Evolutionary conservation across 2,113 vertebrate species (phyloP).

Genomic region (Heptranchias perlo): DNA sequence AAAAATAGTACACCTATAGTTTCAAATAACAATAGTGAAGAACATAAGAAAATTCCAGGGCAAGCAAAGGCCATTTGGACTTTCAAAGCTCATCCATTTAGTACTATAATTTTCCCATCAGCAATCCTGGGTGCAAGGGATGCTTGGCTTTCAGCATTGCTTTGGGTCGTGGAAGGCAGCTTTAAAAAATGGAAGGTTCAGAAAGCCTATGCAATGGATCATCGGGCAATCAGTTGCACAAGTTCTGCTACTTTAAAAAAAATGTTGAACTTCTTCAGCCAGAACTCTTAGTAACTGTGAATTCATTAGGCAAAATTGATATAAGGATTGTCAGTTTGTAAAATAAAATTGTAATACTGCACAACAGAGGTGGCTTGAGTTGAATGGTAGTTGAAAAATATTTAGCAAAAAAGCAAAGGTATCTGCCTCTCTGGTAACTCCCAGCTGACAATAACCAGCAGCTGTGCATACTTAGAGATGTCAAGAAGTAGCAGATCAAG

Average conservation of each 20-base stretch:
- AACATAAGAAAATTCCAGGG: background rate
- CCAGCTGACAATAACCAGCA: background rate
- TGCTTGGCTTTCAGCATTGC: background rate
- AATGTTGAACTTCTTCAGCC: background rate
- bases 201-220: background rate
- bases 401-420: background rate
- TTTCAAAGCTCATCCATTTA: background rate
- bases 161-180: background rate
- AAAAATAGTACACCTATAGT: background rate
- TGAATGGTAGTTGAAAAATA: background rate
- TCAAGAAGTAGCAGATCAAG: background rate
- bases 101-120: background rate
- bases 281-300: background rate
- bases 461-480: background rate
- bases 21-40: background rate
- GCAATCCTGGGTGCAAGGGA: background rate
- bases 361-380: background rate
- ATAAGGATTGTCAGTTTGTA: background rate
- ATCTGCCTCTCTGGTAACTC: background rate
- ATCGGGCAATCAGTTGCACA: background rate
- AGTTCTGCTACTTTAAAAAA: background rate
- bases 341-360: background rate
- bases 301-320: background rate
- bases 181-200: background rate
- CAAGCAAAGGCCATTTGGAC: background rate